Base-by-base conservation (phyloP, 1,140 invertebrate species). In the Eciton burchellii region DNA sequence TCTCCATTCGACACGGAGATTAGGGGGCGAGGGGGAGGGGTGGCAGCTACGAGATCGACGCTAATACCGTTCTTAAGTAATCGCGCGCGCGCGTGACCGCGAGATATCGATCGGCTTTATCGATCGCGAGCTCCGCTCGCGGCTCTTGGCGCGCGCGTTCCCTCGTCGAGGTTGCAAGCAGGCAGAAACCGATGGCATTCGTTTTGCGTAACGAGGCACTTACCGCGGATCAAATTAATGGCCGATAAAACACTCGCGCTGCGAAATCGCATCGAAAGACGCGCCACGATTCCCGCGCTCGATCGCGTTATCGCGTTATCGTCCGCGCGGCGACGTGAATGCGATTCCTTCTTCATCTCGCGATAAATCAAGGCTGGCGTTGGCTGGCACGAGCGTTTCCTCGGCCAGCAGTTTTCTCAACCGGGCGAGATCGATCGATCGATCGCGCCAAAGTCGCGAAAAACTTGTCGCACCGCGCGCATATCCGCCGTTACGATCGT, bases 141-240 rank as follows among this genome's bases (percentile, higher is more conserved):
- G 72, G 59, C 59, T 52, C 45, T 76, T 35, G 35, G 24, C 41
- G 12, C 41, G 8, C 43, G 24, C 35, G 26, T 35, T 26, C 21
- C 35, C 26, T 19, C 57, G 60, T n/a, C n/a, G n/a, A n/a, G n/a
- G 35, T 57, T 73, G 73, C 82, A 70, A 84, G 81, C 81, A 77
- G 79, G 84, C 81, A 83, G 84, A 72, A 87, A 87, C 49, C 84
- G 89, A 91, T 90, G 89, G 89, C 87, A 88, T 90, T 87, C 90
- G 86, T 91, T n/a, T n/a, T 90, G 89, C 88, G 89, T 91, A 91
- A 91, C 90, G 85, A 91, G 90, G 86, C 88, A 89, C 84, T 90
- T 88, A 90, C 89, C 81, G 89, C 88, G 87, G 87, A 89, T 91
- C 90, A 91, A 91, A 91, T 88, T 86, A 89, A 91, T 91, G 87